Conservation (phyloP, 2,113 vertebrate species). For the Cettia cetti region DNA sequence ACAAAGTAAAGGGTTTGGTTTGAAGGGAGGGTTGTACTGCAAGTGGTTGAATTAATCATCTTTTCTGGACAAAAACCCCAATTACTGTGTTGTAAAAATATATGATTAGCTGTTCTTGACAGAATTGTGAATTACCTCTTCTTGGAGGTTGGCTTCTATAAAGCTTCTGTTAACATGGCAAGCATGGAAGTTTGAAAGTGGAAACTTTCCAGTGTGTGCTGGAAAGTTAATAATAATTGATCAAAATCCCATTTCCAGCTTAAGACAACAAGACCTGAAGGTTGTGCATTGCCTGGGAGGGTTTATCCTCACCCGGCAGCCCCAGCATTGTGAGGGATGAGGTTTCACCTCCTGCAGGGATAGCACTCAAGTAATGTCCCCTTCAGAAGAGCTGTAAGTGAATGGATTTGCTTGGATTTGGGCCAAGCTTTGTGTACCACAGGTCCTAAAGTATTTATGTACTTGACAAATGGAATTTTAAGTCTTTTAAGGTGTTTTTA, state of each 20-base stretch:
- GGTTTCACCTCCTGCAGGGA: background rate
- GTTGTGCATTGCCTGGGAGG: background rate
- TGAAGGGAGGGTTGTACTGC: accelerated
- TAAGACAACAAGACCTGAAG: background rate
- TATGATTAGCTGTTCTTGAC: background rate
- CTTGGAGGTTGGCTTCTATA: background rate
- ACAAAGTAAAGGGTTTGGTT: background rate
- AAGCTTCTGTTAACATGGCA: background rate
- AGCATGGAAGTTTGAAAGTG: background rate
- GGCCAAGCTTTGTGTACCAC: background rate
- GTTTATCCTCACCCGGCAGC: background rate
- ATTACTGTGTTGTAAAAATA: background rate
- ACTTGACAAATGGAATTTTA: background rate
- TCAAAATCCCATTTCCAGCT: background rate
- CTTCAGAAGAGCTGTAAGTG: background rate
- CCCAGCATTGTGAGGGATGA: background rate
- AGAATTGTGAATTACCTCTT: background rate
- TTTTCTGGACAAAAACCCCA: background rate
- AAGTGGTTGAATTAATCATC: background rate
- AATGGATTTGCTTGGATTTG: background rate
- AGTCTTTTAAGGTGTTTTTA: background rate
- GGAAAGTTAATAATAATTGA: background rate
- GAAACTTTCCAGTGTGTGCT: no score
- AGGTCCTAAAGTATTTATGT: background rate
- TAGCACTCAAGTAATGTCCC: accelerated